Evolutionary conservation across 1,140 invertebrate species (phyloP).

Genomic region (Scaptodrosophila lebanonensis): DNA sequence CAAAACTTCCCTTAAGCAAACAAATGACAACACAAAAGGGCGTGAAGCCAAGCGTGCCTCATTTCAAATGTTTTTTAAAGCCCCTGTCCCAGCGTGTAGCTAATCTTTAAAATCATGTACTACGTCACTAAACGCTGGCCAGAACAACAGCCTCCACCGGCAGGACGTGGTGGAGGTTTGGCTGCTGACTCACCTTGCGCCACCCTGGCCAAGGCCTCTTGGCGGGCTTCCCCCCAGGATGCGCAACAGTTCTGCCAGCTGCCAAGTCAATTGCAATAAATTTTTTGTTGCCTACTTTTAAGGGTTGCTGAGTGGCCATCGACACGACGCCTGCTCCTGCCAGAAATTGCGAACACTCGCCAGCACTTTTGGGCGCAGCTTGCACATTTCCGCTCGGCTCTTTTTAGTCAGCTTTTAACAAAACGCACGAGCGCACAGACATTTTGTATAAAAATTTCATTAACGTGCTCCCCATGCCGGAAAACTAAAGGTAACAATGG

Average conservation of each 20-base stretch:
- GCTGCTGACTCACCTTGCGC: constrained; percentile 54
- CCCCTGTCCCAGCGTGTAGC: constrained; percentile 52
- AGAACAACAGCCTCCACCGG: constrained; percentile 49
- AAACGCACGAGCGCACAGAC: constrained; percentile 29
- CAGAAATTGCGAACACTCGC: too few species aligned
- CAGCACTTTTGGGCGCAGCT: constrained; percentile 40
- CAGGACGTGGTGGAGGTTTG: constrained; percentile 1
- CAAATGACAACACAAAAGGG: too few species aligned
- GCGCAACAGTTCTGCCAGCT: neutral
- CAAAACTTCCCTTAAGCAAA: constrained; percentile 22
- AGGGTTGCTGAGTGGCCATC: constrained; percentile 43
- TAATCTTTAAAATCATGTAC: constrained; percentile 71
- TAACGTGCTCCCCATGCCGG: constrained; percentile 39
- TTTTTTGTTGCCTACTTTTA: constrained; percentile 61
- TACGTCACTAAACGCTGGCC: constrained; percentile 53
- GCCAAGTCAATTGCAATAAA: constrained; percentile 49
- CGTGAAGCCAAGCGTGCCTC: constrained; percentile 63
- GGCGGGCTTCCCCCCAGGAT: constrained; percentile 2
- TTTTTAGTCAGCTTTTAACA: constrained; percentile 56
- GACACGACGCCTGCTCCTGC: too few species aligned
- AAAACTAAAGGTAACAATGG: constrained; percentile 31
- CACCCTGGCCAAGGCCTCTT: neutral
- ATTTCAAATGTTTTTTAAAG: constrained; percentile 59
- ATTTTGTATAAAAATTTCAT: constrained; percentile 63
- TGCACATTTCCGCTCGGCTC: constrained; percentile 38